Percentiles rank a stretch among this genome's conserved stretches.
phyloP scores from a whole-genome alignment of 2,113 vertebrate species.

The Crotalus horridus region DNA sequence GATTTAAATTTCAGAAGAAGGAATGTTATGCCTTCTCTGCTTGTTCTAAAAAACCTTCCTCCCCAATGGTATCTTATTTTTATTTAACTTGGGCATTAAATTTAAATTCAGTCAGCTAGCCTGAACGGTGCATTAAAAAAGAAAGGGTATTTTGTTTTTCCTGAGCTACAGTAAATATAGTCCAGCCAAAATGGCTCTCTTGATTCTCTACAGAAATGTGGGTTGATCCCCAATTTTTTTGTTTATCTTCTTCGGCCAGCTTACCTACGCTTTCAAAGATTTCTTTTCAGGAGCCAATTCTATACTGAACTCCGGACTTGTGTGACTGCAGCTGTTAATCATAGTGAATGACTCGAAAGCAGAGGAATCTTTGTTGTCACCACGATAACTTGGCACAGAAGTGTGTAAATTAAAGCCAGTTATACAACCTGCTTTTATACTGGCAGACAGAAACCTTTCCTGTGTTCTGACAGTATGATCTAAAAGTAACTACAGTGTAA shows the following conservation, averaged over 20 bases:
- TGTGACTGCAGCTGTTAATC: neutral
- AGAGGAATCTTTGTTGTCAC: conserved; percentile 15
- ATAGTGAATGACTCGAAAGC: neutral
- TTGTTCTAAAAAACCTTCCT: neutral
- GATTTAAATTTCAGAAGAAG: neutral
- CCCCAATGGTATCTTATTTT: neutral
- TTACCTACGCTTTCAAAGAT: neutral
- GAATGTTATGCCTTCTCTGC: neutral
- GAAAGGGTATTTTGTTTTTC: neutral
- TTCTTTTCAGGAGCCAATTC: neutral
- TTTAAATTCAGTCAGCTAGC: neutral
- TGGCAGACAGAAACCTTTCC: conserved; percentile 19
- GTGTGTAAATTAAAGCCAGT: neutral
- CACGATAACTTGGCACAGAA: neutral
- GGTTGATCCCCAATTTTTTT: neutral
- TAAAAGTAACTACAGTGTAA: neutral
- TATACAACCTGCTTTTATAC: neutral
- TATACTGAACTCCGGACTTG: neutral
- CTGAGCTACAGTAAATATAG: neutral
- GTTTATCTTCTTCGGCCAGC: neutral
- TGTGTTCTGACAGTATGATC: neutral
- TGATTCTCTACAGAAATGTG: neutral
- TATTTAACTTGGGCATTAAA: neutral
- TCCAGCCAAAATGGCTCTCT: neutral
- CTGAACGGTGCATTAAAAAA: neutral